Evolutionary conservation across 2,888 invertebrate species (phyloP).

Genomic region (Drosophila koepferae): DNA sequence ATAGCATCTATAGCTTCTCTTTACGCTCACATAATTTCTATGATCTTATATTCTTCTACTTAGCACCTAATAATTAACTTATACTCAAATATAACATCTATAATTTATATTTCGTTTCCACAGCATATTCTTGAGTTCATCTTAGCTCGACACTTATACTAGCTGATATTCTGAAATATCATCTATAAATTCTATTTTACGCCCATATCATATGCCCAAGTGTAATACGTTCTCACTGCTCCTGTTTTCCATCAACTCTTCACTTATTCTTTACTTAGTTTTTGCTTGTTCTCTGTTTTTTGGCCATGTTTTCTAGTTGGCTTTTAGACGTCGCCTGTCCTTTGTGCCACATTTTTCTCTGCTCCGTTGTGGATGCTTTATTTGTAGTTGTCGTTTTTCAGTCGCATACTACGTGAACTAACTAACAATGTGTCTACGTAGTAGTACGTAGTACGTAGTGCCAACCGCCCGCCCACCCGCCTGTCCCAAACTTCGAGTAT

Average conservation of each 20-base stretch:
- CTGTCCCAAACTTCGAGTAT: conserved; percentile 13
- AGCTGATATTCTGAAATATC: not conserved
- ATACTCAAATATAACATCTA: too few species aligned
- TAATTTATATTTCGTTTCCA: too few species aligned
- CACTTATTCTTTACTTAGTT: not conserved
- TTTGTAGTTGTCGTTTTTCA: conserved; percentile 54
- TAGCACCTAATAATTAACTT: not conserved
- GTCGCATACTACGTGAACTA: conserved; percentile 61
- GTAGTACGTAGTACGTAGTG: conserved; percentile 44
- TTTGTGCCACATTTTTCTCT: conserved; percentile 70
- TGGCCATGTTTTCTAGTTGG: conserved; percentile 31
- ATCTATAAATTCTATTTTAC: not conserved
- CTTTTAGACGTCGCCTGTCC: conserved; percentile 55
- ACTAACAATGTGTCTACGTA: conserved; percentile 63
- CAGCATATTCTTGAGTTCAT: too few species aligned
- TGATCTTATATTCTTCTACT: not conserved
- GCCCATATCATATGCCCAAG: not conserved
- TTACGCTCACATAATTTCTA: not conserved
- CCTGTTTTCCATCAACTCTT: conserved; percentile 3
- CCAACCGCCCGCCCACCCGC: not conserved
- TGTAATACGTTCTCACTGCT: conserved; percentile 13
- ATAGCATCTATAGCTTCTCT: not conserved
- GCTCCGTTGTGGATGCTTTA: conserved; percentile 25
- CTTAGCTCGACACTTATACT: not conserved
- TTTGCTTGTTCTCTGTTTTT: not conserved